phyloP scores from a whole-genome alignment of 64 coral and sea anemone genomes.

The Stichodactyla helianthus region DNA sequence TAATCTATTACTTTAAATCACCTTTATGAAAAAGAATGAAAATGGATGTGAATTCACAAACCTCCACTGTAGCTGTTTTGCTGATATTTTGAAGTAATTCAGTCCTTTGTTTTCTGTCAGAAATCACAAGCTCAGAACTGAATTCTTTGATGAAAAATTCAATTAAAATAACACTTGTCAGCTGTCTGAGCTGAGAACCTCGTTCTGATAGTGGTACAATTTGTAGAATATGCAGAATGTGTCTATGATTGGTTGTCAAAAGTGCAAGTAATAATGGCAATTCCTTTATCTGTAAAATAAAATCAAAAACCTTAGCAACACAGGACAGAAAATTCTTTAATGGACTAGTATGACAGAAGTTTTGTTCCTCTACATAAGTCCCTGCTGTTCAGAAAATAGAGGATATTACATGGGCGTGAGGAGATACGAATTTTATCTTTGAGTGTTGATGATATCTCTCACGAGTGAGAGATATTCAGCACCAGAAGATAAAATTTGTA shows the following conservation, averaged over 20 bases:
- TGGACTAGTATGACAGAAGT: too few relatives aligned
- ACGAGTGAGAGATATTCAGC: too few relatives aligned
- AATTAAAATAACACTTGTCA: slow-evolving; percentile 6
- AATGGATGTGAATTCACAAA: neutral
- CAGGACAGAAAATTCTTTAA: too few relatives aligned
- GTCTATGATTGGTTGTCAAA: slow-evolving; percentile 55
- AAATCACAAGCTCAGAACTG: neutral
- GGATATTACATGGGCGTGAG: too few relatives aligned
- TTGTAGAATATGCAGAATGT: slow-evolving; percentile 57
- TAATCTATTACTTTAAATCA: too few relatives aligned
- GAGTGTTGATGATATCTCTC: too few relatives aligned
- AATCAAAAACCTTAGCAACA: neutral
- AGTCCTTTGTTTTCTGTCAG: neutral
- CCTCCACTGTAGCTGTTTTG: neutral
- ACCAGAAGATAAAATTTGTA: too few relatives aligned
- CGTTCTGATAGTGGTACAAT: slow-evolving; percentile 51
- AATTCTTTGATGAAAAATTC: slow-evolving; percentile 56
- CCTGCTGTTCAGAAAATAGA: too few relatives aligned
- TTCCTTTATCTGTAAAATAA: neutral
- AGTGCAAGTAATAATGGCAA: slow-evolving; percentile 1
- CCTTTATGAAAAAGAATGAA: neutral
- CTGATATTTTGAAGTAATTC: neutral
- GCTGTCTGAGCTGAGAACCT: slow-evolving; percentile 47
- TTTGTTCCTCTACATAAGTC: too few relatives aligned
- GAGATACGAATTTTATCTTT: too few relatives aligned